Evolutionary conservation across 2,113 vertebrate genomes (phyloP), one percentile per base, ranked within the genome.

Genomic region (Ceyx melanurus): DNA sequence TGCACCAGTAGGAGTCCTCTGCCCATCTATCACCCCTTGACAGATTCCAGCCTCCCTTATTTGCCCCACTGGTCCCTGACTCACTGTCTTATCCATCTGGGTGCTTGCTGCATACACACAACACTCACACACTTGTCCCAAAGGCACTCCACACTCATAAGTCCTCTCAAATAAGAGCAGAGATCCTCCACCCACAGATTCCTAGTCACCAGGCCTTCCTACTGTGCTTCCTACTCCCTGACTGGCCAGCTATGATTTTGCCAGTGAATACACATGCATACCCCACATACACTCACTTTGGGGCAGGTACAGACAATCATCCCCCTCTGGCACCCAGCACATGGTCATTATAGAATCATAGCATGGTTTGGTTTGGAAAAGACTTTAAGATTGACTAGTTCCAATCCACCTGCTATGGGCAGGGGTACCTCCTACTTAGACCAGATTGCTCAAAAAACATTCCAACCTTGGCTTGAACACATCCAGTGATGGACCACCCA

Each of bases 101-200:
- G 5, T 46, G 4, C 6, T 80, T 9, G 3, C 22, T 64, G 33
- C 40, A 58, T 5, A 25, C 6, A 51, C 0, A 2, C 31, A 82
- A 3, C 13, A 50, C 17, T 57, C 21, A 42, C 14, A 53, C 9
- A 33, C 26, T 58, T 4, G 1, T 31, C 15, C 13, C 29, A 35
- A 10, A 23, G 29, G 16, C 9, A 80, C 4, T 6, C 13, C 1
- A 6, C 11, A 48, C 23, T 37, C 11, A 2, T 9, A 6, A 4
- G 6, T 74, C 7, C 25, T 16, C 7, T 25, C 4, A 1, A n/a
- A 46, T 15, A 17, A 11, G 7, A 66, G 7, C 15, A 37, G 1
- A 6, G 15, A 33, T 3, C 1, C 3, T 62, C 11, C 0, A 0
- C 2, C 3, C 1, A 0, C 10, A 19, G 40, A 15, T 29, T 12